Evolutionary conservation across 2,797 vertebrate species (phyloP).

Genomic region (Esox masquinongy): DNA sequence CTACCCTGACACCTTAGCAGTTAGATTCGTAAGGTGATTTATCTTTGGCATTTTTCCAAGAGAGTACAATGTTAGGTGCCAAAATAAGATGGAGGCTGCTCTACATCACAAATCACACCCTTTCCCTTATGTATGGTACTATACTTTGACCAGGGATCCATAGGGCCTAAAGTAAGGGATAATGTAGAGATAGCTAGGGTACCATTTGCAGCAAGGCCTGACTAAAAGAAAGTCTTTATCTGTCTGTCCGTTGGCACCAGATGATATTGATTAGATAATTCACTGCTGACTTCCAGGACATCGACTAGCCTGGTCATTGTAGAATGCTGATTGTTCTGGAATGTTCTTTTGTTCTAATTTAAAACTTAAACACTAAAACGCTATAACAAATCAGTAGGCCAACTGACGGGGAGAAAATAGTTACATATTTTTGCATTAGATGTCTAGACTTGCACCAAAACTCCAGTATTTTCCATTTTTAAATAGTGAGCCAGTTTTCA

Average conservation of each 20-base stretch:
- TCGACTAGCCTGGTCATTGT: conserved; percentile 34
- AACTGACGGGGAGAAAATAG: no score
- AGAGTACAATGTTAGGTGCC: conserved; percentile 45
- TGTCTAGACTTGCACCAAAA: no score
- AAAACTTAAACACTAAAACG: not conserved
- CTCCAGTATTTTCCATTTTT: no score
- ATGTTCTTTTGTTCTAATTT: not conserved
- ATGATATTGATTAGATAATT: conserved; percentile 54
- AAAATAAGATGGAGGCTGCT: conserved; percentile 26
- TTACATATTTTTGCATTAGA: no score
- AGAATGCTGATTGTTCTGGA: conserved; percentile 41
- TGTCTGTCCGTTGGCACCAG: conserved; percentile 32
- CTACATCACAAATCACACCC: not conserved
- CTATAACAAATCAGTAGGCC: not conserved
- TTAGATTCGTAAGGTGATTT: conserved; percentile 46
- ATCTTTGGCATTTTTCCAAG: conserved; percentile 43
- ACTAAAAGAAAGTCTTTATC: not conserved
- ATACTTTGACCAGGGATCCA: not conserved
- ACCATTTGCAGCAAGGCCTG: not conserved
- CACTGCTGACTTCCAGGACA: conserved; percentile 45
- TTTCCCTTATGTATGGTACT: not conserved
- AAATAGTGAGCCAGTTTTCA: no score
- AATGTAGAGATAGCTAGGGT: not conserved
- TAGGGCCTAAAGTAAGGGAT: not conserved
- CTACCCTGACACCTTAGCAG: not conserved